Evolutionary conservation across 2,113 vertebrate genomes (phyloP), one percentile per base, ranked within the genome.

Genomic region (Seriola quinqueradiata): DNA sequence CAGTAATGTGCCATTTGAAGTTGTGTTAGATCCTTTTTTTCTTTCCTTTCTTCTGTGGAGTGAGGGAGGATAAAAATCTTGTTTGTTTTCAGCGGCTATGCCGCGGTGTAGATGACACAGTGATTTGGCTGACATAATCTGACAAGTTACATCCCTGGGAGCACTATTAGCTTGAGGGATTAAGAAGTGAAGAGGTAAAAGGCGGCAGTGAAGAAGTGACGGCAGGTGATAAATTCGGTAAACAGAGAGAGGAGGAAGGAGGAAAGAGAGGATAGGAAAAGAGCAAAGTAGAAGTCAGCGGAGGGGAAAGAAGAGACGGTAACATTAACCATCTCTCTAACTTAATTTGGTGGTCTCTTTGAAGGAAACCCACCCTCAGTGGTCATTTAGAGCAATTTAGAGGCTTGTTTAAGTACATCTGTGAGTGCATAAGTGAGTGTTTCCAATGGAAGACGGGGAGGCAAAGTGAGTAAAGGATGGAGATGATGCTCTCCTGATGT

Each of bases 71-170:
- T 32, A 59, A 21, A n/a, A 78, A 40, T 40, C 28, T 58, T 75
- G 59, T 83, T 87, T 88, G 73, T 77, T 70, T 87, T 77, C 14
- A 57, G 23, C 25, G 54, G 23, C 58, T 52, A 4, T 57, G 78
- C 40, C 8, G 40, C 5, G 7, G 44, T 50, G 69, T 60, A 16
- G 75, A 84, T 84, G 61, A 76, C 46, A 52, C 69, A 67, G 59
- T 57, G 61, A 74, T 88, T 77, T 70, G 57, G 32, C 54, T 66
- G 78, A 79, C 74, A 79, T 77, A 60, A 81, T 67, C 75, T 78
- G 80, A 88, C 75, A 69, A 78, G 66, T 68, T 77, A 5, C 58
- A 64, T 85, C 84, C 50, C 73, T 60, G 75, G 73, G 70, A 87
- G 67, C 28, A 40, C 28, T 54, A 59, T 77, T 81, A 86, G 28